Evolutionary conservation across 2,888 invertebrate genomes (phyloP), one percentile per base, ranked within the genome.

Genomic region (Mimumesa dahlbomi): DNA sequence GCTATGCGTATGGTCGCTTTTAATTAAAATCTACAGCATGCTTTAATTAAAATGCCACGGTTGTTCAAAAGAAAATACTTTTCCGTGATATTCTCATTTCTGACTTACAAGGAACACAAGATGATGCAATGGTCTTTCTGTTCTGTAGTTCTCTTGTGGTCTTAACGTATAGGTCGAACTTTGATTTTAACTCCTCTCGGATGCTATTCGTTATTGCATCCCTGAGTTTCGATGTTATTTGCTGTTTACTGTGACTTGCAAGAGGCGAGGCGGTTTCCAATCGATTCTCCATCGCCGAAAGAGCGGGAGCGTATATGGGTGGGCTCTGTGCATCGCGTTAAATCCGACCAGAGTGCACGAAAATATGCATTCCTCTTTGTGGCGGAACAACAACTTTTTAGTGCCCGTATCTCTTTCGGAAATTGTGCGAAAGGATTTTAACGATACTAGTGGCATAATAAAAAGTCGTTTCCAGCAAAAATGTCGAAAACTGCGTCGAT

Each of bases 231-330:
- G n/a, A n/a, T 11, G 42, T 14, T 42, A 5, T 14, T 42, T 42
- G 5, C 34, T 34, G 34, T 34, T 62, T 70, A 67, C 64, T 7
- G 66, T 70, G 58, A 67, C 62, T 64, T 19, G 58, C 62, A 42
- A 50, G 18, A 67, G 63, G 36, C 54, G 70, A 59, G 68, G 40
- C 40, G 7, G 56, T 25, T 53, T 64, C 53, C 70, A 64, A 77
- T 70, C 77, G 77, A 76, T 76, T 56, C 74, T 42, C 52, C 62
- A 67, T 70, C 73, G 48, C 48, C 53, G 48, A 73, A 64, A 67
- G 70, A 61, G 52, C 38, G 48, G n/a, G 57, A 52, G 36, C 38
- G 43, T 50, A 48, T 13, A 45, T 19, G 34, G 13, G n/a, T 45
- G 31, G 2, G 29, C 25, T 46, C 31, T 31, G 19, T 45, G 56